Evolutionary conservation across 2,113 vertebrate genomes (phyloP).

Genomic region (Aegithalos caudatus): DNA sequence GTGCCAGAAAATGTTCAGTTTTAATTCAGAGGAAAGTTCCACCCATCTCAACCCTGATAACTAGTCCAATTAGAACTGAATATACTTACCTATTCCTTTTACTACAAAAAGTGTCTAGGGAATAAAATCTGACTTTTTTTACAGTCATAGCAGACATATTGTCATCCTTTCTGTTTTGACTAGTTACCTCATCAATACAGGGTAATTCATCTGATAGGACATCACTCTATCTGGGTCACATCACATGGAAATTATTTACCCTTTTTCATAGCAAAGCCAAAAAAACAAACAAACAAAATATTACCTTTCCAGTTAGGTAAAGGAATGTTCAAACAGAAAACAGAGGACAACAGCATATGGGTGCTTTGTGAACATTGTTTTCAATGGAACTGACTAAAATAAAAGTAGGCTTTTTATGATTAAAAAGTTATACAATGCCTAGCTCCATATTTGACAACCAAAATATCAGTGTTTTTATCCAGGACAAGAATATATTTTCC

Average conservation of each 20-base stretch:
- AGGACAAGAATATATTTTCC: background rate
- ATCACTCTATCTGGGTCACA: background rate
- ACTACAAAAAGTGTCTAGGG: background rate
- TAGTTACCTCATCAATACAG: background rate
- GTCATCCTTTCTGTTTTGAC: background rate
- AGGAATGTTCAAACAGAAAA: background rate
- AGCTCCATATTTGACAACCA: background rate
- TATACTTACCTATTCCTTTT: background rate
- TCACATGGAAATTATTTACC: background rate
- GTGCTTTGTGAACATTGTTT: background rate
- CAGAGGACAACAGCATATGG: rapidly evolving
- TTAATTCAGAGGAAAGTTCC: background rate
- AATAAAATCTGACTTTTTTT: background rate
- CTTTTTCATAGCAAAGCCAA: background rate
- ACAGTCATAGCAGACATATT: background rate
- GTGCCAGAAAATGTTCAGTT: background rate
- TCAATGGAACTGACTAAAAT: background rate
- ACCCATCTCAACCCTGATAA: background rate
- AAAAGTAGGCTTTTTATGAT: background rate
- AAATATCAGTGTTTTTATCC: background rate
- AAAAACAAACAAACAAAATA: background rate
- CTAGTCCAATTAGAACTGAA: background rate
- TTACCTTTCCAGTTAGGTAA: background rate
- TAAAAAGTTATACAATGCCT: background rate
- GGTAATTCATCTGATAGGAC: background rate